Conservation (phyloP, 37 sponge, comb jelly and placozoan genomes). For the Cladorhizidae sp. region DNA sequence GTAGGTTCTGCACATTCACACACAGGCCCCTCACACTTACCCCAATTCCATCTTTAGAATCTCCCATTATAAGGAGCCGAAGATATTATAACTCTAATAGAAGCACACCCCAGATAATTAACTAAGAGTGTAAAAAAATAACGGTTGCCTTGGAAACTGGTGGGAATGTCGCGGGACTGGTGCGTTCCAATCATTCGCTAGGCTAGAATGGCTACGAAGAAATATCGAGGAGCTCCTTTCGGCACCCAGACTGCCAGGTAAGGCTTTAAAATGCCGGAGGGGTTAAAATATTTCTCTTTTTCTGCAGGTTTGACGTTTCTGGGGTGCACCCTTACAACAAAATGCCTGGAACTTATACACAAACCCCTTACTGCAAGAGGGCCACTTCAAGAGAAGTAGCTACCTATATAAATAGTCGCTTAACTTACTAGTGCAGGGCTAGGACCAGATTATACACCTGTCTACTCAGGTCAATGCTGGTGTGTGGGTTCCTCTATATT, state of each 20-base stretch:
- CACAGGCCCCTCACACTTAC: background rate
- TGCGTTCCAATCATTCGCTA: background rate
- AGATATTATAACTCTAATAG: background rate
- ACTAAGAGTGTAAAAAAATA: background rate
- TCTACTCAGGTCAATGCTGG: too few relatives aligned
- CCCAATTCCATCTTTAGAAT: background rate
- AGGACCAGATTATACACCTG: too few relatives aligned
- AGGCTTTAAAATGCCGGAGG: background rate
- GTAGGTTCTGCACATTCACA: background rate
- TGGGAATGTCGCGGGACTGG: background rate
- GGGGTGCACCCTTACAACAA: constrained; percentile 94
- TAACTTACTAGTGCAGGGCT: too few relatives aligned
- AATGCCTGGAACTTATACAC: constrained; percentile 93
- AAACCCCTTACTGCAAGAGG: constrained; percentile 94
- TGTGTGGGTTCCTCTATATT: too few relatives aligned
- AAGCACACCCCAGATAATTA: background rate
- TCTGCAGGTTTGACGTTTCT: constrained; percentile 87
- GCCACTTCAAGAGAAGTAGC: constrained; percentile 79
- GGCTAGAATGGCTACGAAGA: constrained; percentile 77
- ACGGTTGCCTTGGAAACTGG: background rate
- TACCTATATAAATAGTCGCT: too few relatives aligned
- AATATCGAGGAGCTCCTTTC: constrained; percentile 87
- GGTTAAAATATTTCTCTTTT: background rate
- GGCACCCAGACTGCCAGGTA: constrained; percentile 91
- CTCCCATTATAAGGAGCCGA: too few relatives aligned